Conservation (phyloP, 2,888 invertebrate species). For the Stramonita haemastoma region DNA sequence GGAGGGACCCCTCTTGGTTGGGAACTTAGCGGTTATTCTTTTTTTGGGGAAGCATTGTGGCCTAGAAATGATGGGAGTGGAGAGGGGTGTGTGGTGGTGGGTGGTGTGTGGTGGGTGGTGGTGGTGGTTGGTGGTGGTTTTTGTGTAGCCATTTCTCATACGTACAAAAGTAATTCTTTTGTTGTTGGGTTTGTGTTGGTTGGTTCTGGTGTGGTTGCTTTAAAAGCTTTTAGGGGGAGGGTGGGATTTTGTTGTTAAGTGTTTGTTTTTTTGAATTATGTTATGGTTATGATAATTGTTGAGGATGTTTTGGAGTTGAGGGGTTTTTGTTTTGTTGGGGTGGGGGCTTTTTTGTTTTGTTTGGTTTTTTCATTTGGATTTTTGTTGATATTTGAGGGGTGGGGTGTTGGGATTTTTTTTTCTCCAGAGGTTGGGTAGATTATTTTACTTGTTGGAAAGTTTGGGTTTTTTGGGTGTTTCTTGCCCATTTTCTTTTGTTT, state of each 20-base stretch:
- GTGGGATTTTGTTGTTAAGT: neutral
- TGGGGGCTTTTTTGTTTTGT: no score
- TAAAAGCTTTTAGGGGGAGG: neutral
- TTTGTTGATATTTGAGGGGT: no score
- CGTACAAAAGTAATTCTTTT: neutral
- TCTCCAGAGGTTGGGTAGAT: no score
- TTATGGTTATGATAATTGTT: no score
- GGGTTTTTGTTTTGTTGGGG: no score
- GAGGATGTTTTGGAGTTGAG: no score
- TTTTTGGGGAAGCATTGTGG: slow-evolving; percentile 66
- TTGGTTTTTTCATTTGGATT: no score
- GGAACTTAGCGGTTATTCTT: slow-evolving; percentile 65
- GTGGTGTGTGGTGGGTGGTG: neutral
- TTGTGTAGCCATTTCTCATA: neutral
- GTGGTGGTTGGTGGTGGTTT: neutral
- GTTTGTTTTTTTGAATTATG: no score
- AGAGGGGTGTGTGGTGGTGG: neutral
- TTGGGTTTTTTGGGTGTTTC: no score
- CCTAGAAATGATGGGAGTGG: slow-evolving; percentile 48
- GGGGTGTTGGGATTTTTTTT: no score
- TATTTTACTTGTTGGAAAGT: no score
- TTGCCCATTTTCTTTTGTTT: no score
- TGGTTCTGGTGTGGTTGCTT: neutral
- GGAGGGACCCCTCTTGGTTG: slow-evolving; percentile 61
- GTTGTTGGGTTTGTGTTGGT: neutral